Conservation (phyloP, 2,113 vertebrate genomes). For the Zootoca vivipara region DNA sequence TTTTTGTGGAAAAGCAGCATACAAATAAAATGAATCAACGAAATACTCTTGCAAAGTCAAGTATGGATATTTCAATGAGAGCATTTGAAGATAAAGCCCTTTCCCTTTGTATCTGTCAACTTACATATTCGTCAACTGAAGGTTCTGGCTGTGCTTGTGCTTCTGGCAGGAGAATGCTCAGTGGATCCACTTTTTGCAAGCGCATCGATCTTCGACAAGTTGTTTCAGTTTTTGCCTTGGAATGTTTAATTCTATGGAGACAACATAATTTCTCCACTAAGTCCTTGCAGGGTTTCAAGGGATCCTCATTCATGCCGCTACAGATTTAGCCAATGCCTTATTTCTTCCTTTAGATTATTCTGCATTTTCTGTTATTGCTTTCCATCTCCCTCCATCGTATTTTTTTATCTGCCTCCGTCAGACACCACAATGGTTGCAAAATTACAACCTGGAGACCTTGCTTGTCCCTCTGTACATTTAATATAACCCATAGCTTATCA, state of each 20-base stretch:
- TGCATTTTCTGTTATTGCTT: accelerated
- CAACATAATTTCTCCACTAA: accelerated
- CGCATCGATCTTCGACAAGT: slow-evolving; percentile 74
- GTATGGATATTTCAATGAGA: no score
- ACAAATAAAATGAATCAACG: no score
- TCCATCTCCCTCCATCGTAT: neutral
- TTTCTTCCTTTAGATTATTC: neutral
- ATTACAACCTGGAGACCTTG: neutral
- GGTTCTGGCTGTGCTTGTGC: accelerated
- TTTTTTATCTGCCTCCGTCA: neutral
- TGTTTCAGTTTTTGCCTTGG: slow-evolving; percentile 54
- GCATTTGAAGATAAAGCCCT: neutral
- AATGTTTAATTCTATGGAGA: slow-evolving; percentile 63
- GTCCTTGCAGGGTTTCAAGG: neutral
- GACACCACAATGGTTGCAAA: neutral
- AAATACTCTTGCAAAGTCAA: no score
- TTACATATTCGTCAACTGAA: slow-evolving; percentile 65
- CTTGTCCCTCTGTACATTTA: neutral
- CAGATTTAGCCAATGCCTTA: neutral
- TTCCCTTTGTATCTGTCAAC: slow-evolving; percentile 16
- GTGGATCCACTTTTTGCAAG: slow-evolving; percentile 61
- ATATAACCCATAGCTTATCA: no score
- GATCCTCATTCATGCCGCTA: neutral
- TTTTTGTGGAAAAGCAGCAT: no score
- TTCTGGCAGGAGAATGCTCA: neutral